Evolutionary conservation across 2,113 vertebrate species (phyloP).

Genomic region (Limanda limanda): DNA sequence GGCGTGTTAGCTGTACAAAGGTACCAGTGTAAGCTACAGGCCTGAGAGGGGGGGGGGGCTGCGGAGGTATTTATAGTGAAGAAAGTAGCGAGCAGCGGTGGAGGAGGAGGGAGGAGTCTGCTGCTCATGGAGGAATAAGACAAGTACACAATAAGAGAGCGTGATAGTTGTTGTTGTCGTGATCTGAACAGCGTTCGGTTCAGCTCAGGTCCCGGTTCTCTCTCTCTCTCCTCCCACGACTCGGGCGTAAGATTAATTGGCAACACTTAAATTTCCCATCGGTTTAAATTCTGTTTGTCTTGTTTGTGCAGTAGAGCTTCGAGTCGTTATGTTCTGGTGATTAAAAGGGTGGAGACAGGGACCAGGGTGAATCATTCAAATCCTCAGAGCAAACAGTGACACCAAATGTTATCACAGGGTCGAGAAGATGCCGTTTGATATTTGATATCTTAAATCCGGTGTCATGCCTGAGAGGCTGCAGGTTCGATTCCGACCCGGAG

Average conservation of each 20-base stretch:
- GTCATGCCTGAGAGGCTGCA: background rate
- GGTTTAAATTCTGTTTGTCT: background rate
- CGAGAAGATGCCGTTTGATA: background rate
- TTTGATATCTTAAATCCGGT: background rate
- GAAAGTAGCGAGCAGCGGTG: slow-evolving; percentile 30
- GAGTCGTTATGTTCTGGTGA: background rate
- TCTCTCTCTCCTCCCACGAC: background rate
- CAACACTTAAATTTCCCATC: background rate
- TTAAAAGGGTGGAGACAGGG: background rate
- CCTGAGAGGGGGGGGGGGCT: slow-evolving; percentile 13
- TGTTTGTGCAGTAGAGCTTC: background rate
- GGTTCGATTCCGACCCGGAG: background rate
- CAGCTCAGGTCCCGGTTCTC: background rate
- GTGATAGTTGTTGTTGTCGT: background rate
- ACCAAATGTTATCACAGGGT: background rate
- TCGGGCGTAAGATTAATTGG: background rate
- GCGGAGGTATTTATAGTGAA: slow-evolving; percentile 64
- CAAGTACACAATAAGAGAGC: background rate
- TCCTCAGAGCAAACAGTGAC: background rate
- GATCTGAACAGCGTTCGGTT: background rate
- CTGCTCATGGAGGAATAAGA: slow-evolving; percentile 11
- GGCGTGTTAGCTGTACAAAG: slow-evolving; percentile 67
- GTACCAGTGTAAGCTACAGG: slow-evolving; percentile 66
- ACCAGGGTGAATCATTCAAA: background rate
- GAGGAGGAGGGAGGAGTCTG: slow-evolving; percentile 26